These are phyloP conservation scores for Hyposoter didymator DNA, from an alignment of 2,888 invertebrate genomes.

Conservation along the genomic window DNA sequence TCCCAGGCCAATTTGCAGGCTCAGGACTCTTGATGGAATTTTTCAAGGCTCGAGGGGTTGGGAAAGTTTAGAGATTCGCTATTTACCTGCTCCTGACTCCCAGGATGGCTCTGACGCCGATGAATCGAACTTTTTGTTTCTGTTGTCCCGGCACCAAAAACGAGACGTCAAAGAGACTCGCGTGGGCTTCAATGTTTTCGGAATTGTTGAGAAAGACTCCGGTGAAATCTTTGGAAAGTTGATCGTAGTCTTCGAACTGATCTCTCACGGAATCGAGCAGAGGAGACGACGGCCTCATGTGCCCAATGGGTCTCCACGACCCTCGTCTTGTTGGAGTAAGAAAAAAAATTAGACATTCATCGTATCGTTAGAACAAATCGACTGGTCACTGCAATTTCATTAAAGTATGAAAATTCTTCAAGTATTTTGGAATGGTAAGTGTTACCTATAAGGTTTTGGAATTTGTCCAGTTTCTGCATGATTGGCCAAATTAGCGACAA, in stretches of 20 bases:
- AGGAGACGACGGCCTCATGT: conserved; percentile 97
- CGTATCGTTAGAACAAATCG: conserved; percentile 2
- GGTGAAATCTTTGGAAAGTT: conserved; percentile 96
- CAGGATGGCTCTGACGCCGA: conserved; percentile 95
- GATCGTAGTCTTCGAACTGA: conserved; percentile 97
- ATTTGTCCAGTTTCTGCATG: conserved; percentile 98
- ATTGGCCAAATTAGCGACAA: conserved; percentile 96
- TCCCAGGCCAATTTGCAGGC: no score
- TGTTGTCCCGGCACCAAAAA: conserved; percentile 95
- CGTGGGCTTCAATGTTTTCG: conserved; percentile 91
- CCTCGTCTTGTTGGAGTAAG: conserved; percentile 85
- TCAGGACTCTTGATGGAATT: no score
- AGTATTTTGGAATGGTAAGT: background rate
- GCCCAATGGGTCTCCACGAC: conserved; percentile 97
- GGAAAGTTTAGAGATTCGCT: background rate
- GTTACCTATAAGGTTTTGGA: conserved; percentile 93
- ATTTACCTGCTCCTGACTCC: conserved; percentile 94
- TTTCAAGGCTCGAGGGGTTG: no score
- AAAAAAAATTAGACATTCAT: conserved; percentile 14
- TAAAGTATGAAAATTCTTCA: background rate
- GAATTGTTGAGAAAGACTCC: conserved; percentile 94
- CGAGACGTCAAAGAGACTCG: conserved; percentile 94
- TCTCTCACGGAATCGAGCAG: conserved; percentile 96
- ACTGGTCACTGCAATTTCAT: background rate
- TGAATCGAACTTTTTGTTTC: conserved; percentile 95